Conservation (phyloP, 2,113 vertebrate species). For the Eudyptes chrysolophus region DNA sequence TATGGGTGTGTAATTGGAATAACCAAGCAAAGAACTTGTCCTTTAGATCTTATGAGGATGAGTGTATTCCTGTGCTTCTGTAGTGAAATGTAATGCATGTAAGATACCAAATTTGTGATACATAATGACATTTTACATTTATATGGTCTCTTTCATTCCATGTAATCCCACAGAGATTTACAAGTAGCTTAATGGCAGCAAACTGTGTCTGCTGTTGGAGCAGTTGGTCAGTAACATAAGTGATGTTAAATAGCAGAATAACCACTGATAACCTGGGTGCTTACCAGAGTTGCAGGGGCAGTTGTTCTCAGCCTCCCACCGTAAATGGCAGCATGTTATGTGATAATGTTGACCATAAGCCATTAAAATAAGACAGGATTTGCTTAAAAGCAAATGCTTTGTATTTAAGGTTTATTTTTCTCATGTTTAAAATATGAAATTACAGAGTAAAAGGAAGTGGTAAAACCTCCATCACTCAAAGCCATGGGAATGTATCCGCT, state of each 20-base stretch:
- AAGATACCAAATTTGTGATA: not conserved
- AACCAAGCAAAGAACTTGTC: not conserved
- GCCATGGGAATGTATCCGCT: slow-evolving; percentile 51
- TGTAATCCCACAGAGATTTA: not conserved
- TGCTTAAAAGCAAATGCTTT: slow-evolving; percentile 75
- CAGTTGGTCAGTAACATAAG: not conserved
- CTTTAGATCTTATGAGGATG: not conserved
- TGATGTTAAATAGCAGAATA: not conserved
- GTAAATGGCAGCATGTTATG: slow-evolving; percentile 6
- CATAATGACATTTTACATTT: not conserved
- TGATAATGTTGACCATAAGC: slow-evolving; percentile 37
- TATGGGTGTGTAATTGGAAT: not conserved
- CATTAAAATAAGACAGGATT: slow-evolving; percentile 68
- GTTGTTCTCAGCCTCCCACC: not conserved
- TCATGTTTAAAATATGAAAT: slow-evolving; percentile 75
- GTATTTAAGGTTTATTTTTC: slow-evolving; percentile 68
- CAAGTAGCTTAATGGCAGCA: not conserved
- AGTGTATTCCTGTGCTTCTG: not conserved
- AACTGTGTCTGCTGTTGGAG: not conserved
- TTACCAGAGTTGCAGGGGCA: not conserved
- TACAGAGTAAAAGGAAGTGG: slow-evolving; percentile 74
- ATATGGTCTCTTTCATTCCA: not conserved
- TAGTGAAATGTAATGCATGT: not conserved
- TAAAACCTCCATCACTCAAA: slow-evolving; percentile 64
- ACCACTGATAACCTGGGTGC: not conserved